phyloP scores from a whole-genome alignment of 2,113 vertebrate genomes.

The Urocynchramus pylzowi region DNA sequence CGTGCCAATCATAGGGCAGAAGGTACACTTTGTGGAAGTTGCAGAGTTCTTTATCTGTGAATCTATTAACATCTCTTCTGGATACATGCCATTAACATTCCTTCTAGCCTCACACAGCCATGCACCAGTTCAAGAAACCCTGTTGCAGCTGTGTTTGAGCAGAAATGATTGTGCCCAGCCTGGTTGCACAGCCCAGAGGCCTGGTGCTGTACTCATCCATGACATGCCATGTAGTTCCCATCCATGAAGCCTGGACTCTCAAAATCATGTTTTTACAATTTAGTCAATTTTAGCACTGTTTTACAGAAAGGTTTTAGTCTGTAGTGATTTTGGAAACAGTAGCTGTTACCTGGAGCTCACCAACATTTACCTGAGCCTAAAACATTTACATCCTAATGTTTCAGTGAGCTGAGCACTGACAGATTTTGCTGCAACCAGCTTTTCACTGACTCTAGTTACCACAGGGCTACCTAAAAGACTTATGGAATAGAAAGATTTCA shows the following conservation, averaged over 20 bases:
- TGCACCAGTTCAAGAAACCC: background rate
- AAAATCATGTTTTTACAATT: background rate
- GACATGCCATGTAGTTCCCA: background rate
- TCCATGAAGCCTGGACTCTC: background rate
- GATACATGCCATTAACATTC: background rate
- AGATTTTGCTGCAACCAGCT: background rate
- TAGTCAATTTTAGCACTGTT: background rate
- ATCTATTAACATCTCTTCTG: background rate
- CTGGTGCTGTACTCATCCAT: rapidly evolving
- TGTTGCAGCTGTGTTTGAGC: background rate
- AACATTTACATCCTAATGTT: background rate
- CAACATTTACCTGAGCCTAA: background rate
- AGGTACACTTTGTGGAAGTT: background rate
- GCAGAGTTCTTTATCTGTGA: background rate
- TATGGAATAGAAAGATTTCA: background rate
- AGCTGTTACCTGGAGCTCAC: background rate
- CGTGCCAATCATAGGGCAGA: background rate
- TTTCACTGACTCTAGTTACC: background rate
- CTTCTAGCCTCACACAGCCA: background rate
- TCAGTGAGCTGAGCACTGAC: background rate
- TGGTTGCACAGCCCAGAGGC: rapidly evolving
- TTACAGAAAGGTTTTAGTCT: background rate
- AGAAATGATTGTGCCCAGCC: background rate
- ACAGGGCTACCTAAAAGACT: background rate
- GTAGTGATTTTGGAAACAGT: background rate